phyloP scores from a whole-genome alignment of 1,140 invertebrate species.

The Globodera rostochiensis region DNA sequence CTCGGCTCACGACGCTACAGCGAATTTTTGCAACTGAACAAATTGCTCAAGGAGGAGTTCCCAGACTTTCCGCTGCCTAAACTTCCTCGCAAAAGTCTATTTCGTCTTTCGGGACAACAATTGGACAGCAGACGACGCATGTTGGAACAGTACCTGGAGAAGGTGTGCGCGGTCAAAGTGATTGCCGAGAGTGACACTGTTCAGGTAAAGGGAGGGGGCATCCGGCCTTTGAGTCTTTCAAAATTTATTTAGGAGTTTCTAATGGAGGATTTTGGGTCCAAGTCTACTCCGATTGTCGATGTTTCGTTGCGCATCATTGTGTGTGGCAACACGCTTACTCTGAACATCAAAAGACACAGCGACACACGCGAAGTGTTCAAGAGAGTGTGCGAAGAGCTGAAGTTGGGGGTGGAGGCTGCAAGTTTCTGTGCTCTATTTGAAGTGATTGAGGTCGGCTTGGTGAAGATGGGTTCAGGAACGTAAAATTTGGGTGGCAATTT shows the following conservation, averaged over 20 bases:
- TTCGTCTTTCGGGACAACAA: slow-evolving; percentile 91
- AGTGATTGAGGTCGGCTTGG: slow-evolving; percentile 77
- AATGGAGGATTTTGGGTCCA: slow-evolving; percentile 56
- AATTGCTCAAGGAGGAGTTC: slow-evolving; percentile 90
- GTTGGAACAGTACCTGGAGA: slow-evolving; percentile 94
- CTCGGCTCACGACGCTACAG: slow-evolving; percentile 91
- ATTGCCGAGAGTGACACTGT: slow-evolving; percentile 96
- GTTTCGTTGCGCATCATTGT: slow-evolving; percentile 87
- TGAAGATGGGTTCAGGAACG: too few species aligned
- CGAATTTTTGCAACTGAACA: slow-evolving; percentile 78
- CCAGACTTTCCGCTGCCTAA: slow-evolving; percentile 95
- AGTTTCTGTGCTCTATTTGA: slow-evolving; percentile 93
- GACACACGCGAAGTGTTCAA: slow-evolving; percentile 87
- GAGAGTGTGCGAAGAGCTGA: slow-evolving; percentile 71
- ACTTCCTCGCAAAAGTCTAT: slow-evolving; percentile 97
- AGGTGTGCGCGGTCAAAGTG: slow-evolving; percentile 93
- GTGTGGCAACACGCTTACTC: slow-evolving; percentile 83
- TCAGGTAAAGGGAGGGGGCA: slow-evolving; percentile 71
- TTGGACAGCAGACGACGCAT: slow-evolving; percentile 87
- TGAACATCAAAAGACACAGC: slow-evolving; percentile 86
- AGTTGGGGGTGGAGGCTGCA: slow-evolving; percentile 79
- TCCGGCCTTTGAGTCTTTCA: not conserved
- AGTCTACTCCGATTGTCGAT: slow-evolving; percentile 68
- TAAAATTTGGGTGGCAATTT: too few species aligned
- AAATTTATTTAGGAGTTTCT: slow-evolving; percentile 55